Evolutionary conservation across 2,797 vertebrate species (phyloP), one percentile per base, ranked within the genome.

Genomic region (Brotogeris chrysoptera): DNA sequence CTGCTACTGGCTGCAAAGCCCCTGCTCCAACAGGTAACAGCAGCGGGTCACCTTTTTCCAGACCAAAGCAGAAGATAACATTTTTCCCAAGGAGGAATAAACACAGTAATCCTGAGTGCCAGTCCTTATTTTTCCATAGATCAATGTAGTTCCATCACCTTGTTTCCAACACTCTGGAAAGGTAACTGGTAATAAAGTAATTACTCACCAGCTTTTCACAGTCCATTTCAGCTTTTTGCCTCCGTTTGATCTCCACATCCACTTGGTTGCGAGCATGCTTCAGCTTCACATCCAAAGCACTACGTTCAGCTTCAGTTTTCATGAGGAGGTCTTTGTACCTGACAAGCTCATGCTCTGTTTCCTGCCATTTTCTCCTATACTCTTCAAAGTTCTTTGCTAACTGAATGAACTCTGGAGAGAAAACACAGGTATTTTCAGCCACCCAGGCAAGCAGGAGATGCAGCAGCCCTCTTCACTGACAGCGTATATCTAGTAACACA

Each of bases 221-320:
- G 43, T 99, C 99, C 1, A 98, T 97, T 95, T 99, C 99, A 5
- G 99, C 99, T 88, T 98, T 98, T 61, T 99, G 99, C 80, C 99
- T 98, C 49, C 99, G 97, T 72, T 99, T 98, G 94, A 99, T 99
- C 98, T 99, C 99, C 73, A 99, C 98, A 2, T 99, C 99, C 73
- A 99, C 99, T 94, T 99, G 99, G 95, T 99, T 99, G 43, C 99
- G 99, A 36, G 99, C 99, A 5, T 99, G 99, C 96, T 99, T 99
- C 82, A 99, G 98, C 96, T 99, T 99, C 88, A 99, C 99, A 55
- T 99, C 99, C 97, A 99, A 80, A 17, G 99, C 98, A 5, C 98
- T 98, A 11, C 98, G 98, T 83, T 99, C 99, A 0, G 98, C 98
- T 95, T 99, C 99, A 0, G 98, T 97, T 96, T 99, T 99, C 97